Percentiles rank a stretch among this genome's conserved stretches.
These are phyloP conservation scores for Bombyx mandarina DNA, from an alignment of 1,140 invertebrate genomes.

Conservation along the genomic window DNA sequence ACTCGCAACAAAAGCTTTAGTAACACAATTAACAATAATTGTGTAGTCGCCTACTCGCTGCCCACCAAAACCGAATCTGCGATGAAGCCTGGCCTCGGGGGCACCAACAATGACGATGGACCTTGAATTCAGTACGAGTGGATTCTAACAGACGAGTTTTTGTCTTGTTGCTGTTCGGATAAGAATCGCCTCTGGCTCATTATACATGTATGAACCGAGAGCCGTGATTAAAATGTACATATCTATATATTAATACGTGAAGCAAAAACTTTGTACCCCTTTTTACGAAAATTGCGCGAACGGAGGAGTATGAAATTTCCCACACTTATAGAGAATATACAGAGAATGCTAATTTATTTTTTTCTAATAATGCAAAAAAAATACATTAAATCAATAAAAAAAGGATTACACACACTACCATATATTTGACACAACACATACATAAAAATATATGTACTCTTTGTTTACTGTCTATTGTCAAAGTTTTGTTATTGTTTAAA, in stretches of 20 bases:
- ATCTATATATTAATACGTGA: background rate
- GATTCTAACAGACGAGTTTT: constrained; percentile 43
- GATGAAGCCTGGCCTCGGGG: constrained; percentile 18
- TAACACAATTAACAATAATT: constrained; percentile 5
- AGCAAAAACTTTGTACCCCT: constrained; percentile 2
- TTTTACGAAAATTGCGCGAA: no score
- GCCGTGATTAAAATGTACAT: constrained; percentile 19
- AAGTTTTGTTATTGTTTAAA: no score
- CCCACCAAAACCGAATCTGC: constrained; percentile 10
- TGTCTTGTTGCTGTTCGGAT: constrained; percentile 29
- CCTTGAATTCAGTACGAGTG: constrained; percentile 46
- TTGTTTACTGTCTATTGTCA: no score
- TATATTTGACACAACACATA: no score
- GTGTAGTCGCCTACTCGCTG: constrained; percentile 2
- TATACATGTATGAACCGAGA: constrained; percentile 27
- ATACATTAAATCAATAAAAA: no score
- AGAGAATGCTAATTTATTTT: no score
- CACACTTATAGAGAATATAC: no score
- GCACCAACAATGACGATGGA: constrained; percentile 28
- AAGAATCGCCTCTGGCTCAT: constrained; percentile 27
- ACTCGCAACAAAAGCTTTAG: no score
- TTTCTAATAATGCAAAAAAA: no score
- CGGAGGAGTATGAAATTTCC: no score
- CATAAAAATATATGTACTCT: no score
- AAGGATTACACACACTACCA: no score